Base-by-base conservation (phyloP, 2,888 invertebrate genomes). In the Drosophila quinaria region DNA sequence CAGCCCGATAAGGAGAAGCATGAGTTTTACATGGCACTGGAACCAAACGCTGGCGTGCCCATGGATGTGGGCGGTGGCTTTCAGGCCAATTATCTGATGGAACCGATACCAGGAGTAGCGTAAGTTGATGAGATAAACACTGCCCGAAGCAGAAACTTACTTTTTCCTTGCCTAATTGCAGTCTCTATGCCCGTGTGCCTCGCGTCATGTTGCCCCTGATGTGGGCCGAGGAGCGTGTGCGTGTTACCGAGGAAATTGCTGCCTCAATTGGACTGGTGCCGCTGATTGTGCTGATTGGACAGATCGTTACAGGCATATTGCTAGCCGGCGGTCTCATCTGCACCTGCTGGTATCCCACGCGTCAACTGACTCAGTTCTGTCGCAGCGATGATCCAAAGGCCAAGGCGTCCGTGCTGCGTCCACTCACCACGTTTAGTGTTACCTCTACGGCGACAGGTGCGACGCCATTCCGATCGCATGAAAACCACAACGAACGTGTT, bases 11-110 rank as follows among this genome's bases (percentile, higher is more conserved):
- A 94, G 3, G 94, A 95, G 0, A 94, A 94, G 33, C 97, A 98
- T 90, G 94, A 95, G 76, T 96, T 97, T 91, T 95, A 94, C 86
- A 94, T 98, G 85, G 94, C 95, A 0, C 93, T 96, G 1, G 97
- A 97, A 89, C 96, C 97, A 66, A 95, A 94, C 82, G 94, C 96
- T 2, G 97, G 97, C 6, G 94, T 97, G n/a, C 96, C 97, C 0
- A 87, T 97, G 65, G 95, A 96, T 67, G 96, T 97, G 0, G 94
- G 95, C 0, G 96, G 96, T 0, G 94, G 96, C 70, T 94, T 97
- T 61, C 97, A 97, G 91, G 93, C 96, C 54, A 97, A 97, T 90
- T 94, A 97, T 55, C 93, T 95, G 13, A 90, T 97, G 25, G 94
- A 95, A 66, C 95, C 96, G 0, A 94, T 94, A 58, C 88, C 93